phyloP scores from a whole-genome alignment of 2,113 vertebrate genomes.

The Platysternon megacephalum region DNA sequence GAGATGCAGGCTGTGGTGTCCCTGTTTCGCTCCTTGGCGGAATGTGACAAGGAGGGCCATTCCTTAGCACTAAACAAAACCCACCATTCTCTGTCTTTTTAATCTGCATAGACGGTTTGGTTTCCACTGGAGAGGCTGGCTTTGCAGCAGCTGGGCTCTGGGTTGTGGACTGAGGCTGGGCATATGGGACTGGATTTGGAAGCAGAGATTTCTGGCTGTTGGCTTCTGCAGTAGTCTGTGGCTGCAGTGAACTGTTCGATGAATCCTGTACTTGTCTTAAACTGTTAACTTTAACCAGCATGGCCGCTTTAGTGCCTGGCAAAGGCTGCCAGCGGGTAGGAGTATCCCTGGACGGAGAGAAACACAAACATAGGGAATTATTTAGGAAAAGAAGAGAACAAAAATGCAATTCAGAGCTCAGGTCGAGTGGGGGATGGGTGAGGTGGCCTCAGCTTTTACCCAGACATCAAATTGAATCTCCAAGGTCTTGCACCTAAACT shows the following conservation, averaged over 20 bases:
- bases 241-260: conserved; percentile 56
- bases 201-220: conserved; percentile 66
- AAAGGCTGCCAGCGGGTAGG: conserved; percentile 87
- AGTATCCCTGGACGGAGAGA: conserved; percentile 73
- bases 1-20: conserved; percentile 82
- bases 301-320: conserved; percentile 88
- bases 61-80: conserved; percentile 83
- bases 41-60: conserved; percentile 75
- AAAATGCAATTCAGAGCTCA: background rate
- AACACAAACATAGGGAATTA: conserved; percentile 8
- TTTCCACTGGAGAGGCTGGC: conserved; percentile 70
- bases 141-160: conserved; percentile 77
- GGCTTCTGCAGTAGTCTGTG: conserved; percentile 66
- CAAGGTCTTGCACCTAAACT: background rate
- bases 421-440: background rate
- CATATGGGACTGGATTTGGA: conserved; percentile 66
- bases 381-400: background rate
- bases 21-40: conserved; percentile 78
- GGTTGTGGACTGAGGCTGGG: conserved; percentile 64
- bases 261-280: conserved; percentile 72
- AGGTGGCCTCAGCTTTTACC: background rate
- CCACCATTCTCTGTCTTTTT: conserved; percentile 88
- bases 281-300: conserved; percentile 92
- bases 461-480: background rate
- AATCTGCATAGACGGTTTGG: conserved; percentile 85